These are phyloP conservation scores for Myotis brandtii DNA, from an alignment of 2,113 vertebrate genomes.

Conservation along the genomic window DNA sequence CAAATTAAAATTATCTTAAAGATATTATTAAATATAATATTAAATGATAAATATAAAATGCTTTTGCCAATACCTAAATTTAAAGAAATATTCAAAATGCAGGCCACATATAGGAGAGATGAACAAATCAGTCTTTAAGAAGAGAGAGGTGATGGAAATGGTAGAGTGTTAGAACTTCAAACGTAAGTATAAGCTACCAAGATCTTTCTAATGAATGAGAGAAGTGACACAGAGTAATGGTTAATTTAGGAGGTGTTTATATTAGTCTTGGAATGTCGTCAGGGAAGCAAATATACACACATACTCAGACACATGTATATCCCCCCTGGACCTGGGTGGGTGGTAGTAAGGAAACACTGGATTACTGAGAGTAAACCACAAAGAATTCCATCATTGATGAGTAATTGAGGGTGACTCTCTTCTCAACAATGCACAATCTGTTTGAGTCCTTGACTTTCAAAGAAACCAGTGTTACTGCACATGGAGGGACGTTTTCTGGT, in stretches of 20 bases:
- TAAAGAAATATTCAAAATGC: constrained; percentile 42
- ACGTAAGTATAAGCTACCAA: constrained; percentile 35
- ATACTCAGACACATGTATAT: constrained; percentile 44
- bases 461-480: constrained; percentile 60
- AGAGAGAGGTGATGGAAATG: background rate
- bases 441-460: constrained; percentile 52
- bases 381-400: constrained; percentile 64
- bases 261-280: constrained; percentile 75
- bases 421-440: constrained; percentile 63
- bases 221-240: constrained; percentile 56
- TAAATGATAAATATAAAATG: background rate
- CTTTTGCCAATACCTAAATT: background rate
- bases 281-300: constrained; percentile 66
- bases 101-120: background rate
- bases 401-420: constrained; percentile 55
- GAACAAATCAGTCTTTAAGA: constrained; percentile 42
- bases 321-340: constrained; percentile 29
- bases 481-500: background rate
- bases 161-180: constrained; percentile 49
- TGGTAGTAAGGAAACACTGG: constrained; percentile 56
- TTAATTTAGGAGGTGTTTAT: constrained; percentile 76
- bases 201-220: constrained; percentile 50
- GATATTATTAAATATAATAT: background rate
- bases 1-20: background rate
- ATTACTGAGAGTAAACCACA: constrained; percentile 62